Evolutionary conservation across 1,140 invertebrate species (phyloP).

Genomic region (Rhizoglyphus robini): DNA sequence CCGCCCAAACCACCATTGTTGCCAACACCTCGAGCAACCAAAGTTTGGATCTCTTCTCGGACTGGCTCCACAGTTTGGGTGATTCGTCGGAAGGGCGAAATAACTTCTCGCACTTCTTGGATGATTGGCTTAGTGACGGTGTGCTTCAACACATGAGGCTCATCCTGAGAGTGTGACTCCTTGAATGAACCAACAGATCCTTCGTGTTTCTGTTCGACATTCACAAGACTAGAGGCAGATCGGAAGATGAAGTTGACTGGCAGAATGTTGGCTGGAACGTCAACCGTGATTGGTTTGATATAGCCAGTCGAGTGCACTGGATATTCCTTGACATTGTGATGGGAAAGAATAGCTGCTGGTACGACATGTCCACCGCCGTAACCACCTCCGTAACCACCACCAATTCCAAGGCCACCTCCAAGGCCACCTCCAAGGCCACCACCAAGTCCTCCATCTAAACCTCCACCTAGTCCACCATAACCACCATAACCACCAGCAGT

Average conservation of each 20-base stretch:
- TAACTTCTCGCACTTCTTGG: constrained; percentile 19
- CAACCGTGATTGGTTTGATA: constrained; percentile 5
- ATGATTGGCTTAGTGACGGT: constrained; percentile 19
- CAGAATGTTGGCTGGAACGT: constrained; percentile 3
- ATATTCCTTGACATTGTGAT: not conserved
- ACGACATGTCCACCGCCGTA: not conserved
- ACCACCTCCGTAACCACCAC: too few relatives aligned
- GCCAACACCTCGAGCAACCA: constrained; percentile 13
- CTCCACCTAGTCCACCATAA: not conserved
- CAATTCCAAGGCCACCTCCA: not conserved
- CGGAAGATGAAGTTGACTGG: constrained; percentile 16
- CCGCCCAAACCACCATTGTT: constrained; percentile 11
- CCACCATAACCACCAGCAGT: too few relatives aligned
- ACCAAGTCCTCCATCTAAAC: not conserved
- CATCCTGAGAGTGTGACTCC: not conserved
- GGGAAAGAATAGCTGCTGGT: not conserved
- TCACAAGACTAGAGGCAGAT: not conserved
- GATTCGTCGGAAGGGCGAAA: constrained; percentile 14
- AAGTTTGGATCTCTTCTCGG: constrained; percentile 17
- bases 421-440: not conserved
- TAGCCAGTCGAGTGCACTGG: not conserved
- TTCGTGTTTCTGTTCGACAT: constrained; percentile 7
- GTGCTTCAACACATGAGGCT: constrained; percentile 10
- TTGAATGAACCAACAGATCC: not conserved
- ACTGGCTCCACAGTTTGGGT: constrained; percentile 14